Evolutionary conservation across 2,797 vertebrate genomes (phyloP).

Genomic region (Hylomyscus alleni): DNA sequence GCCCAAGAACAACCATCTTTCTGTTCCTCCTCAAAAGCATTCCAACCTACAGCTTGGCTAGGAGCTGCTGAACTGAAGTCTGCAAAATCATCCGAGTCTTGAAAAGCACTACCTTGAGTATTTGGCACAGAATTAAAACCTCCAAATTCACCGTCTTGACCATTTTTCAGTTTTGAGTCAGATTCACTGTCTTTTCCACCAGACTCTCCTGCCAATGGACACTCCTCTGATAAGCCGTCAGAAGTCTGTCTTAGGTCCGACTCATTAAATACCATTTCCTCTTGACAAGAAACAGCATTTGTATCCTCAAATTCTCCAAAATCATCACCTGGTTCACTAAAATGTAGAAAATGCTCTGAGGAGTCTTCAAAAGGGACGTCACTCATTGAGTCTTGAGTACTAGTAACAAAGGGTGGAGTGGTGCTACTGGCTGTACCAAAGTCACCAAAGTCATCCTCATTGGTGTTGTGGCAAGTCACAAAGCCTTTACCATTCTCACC

Average conservation of each 20-base stretch:
- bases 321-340: constrained; percentile 83
- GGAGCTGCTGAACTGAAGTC: constrained; percentile 96
- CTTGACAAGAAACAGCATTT: constrained; percentile 82
- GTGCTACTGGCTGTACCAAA: constrained; percentile 91
- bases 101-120: constrained; percentile 89
- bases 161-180: constrained; percentile 85
- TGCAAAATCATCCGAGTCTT: constrained; percentile 95
- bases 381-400: constrained; percentile 84
- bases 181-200: constrained; percentile 72
- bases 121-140: constrained; percentile 92
- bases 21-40: constrained; percentile 91
- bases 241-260: constrained; percentile 81
- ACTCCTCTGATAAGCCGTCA: constrained; percentile 80
- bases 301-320: constrained; percentile 90
- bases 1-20: constrained; percentile 93
- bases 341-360: constrained; percentile 85
- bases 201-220: constrained; percentile 75
- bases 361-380: constrained; percentile 89
- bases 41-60: constrained; percentile 91
- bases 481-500: constrained; percentile 84
- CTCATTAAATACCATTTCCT: constrained; percentile 76
- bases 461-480: constrained; percentile 85
- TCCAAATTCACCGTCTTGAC: constrained; percentile 90
- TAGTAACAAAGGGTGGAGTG: constrained; percentile 86
- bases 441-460: constrained; percentile 92